Conservation (phyloP, 2,888 invertebrate species). For the Acronicta alni region DNA sequence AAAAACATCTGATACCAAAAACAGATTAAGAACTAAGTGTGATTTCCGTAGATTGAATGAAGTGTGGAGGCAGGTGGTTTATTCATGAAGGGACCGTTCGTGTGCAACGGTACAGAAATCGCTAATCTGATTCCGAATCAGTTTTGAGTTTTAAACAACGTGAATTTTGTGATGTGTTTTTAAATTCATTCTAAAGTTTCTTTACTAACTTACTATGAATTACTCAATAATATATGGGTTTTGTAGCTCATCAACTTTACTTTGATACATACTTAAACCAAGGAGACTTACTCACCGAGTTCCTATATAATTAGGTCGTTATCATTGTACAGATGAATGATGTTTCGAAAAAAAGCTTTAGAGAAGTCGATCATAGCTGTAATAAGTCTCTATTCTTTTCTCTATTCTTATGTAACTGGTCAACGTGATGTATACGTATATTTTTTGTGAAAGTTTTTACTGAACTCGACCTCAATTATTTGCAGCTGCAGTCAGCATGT, state of each 20-base stretch:
- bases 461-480: conserved; percentile 31
- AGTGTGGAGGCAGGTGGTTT: conserved; percentile 64
- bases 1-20: conserved; percentile 61
- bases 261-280: too few species aligned
- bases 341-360: background rate
- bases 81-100: conserved; percentile 61
- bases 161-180: conserved; percentile 16
- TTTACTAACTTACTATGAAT: too few species aligned
- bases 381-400: background rate
- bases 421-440: background rate
- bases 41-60: conserved; percentile 68
- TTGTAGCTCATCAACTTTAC: too few species aligned
- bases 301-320: background rate
- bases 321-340: background rate
- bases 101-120: conserved; percentile 54
- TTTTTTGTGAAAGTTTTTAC: conserved; percentile 11
- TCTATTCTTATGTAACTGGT: background rate
- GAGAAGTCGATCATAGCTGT: background rate
- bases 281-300: too few species aligned
- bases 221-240: too few species aligned
- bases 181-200: background rate
- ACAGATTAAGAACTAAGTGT: conserved; percentile 65
- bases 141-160: conserved; percentile 53
- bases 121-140: conserved; percentile 58
- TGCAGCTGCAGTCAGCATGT: conserved; percentile 45